Evolutionary conservation across 2,113 vertebrate species (phyloP).

Genomic region (Pachycephala philippinensis): DNA sequence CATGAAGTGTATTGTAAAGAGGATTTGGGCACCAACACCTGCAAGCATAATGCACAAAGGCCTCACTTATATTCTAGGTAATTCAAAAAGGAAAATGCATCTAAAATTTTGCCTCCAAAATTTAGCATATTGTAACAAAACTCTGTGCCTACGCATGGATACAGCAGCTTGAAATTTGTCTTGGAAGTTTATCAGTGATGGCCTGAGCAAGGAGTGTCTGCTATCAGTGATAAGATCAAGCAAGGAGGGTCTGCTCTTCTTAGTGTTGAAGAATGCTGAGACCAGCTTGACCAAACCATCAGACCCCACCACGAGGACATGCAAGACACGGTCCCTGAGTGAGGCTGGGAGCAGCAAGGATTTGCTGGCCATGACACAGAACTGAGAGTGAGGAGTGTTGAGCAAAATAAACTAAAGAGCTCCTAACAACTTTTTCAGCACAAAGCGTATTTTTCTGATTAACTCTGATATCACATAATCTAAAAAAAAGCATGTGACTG

Average conservation of each 20-base stretch:
- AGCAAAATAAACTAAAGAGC: background rate
- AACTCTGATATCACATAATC: background rate
- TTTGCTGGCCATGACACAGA: rapidly evolving
- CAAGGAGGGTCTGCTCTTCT: background rate
- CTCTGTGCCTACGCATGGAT: no score
- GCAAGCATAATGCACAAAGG: background rate
- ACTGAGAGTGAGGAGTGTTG: background rate
- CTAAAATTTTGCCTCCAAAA: background rate
- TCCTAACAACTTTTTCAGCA: background rate
- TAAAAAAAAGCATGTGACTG: background rate
- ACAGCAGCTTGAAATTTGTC: background rate
- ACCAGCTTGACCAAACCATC: background rate
- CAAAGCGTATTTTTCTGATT: background rate
- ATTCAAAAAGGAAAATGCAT: background rate
- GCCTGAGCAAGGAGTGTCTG: background rate
- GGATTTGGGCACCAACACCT: background rate
- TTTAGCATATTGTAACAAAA: background rate
- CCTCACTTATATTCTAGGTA: background rate
- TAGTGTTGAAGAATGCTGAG: background rate
- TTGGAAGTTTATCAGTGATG: background rate
- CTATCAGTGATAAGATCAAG: background rate
- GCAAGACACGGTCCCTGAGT: background rate
- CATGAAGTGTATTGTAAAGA: background rate
- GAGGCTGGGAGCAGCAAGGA: background rate
- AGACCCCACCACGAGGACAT: background rate